Evolutionary conservation across 2,113 vertebrate genomes (phyloP).

Genomic region (Dasypus novemcinctus): DNA sequence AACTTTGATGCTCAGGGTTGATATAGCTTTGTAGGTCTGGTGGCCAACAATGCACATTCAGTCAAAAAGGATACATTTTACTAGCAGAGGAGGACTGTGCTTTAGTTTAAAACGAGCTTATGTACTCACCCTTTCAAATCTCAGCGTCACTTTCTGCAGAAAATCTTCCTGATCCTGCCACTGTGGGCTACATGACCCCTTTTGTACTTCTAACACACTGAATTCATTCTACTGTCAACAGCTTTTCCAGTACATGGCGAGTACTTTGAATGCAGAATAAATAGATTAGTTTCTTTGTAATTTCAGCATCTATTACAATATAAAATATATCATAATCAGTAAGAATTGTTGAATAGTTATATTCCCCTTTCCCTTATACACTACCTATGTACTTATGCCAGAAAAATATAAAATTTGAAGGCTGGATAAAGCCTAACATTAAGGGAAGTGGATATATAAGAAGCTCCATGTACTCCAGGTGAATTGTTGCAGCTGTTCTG

Average conservation of each 20-base stretch:
- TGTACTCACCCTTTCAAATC: background rate
- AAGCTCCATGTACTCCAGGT: background rate
- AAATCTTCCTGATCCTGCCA: background rate
- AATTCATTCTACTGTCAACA: background rate
- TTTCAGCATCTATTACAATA: background rate
- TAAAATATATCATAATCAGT: slow-evolving; percentile 12
- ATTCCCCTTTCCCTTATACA: background rate
- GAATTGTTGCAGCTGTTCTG: background rate
- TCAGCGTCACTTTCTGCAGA: background rate
- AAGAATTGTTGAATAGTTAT: background rate
- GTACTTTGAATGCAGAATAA: background rate
- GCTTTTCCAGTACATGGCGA: background rate
- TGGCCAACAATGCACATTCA: background rate
- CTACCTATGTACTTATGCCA: background rate
- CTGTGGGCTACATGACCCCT: background rate
- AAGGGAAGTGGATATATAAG: background rate
- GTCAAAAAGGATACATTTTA: background rate
- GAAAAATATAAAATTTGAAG: background rate
- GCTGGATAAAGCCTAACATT: background rate
- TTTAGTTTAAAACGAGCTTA: background rate
- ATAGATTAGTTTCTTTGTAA: background rate
- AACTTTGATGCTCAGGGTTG: background rate
- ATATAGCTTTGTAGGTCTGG: background rate
- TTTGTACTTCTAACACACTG: background rate
- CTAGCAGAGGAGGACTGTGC: background rate